These are phyloP conservation scores for Hyphantria cunea DNA, from an alignment of 1,140 invertebrate genomes.

Conservation along the genomic window DNA sequence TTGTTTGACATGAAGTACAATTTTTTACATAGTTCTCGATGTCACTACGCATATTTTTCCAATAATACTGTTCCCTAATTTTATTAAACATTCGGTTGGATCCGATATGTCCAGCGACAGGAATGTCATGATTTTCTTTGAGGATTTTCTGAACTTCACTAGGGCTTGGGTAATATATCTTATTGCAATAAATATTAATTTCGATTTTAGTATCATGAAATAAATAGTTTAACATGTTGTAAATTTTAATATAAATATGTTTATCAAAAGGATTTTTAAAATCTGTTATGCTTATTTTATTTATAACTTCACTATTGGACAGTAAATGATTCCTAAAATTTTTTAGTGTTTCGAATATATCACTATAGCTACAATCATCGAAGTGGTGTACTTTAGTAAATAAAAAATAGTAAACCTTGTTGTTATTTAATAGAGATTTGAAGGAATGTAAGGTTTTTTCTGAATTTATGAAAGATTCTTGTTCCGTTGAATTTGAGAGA, in stretches of 20 bases:
- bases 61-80: constrained; percentile 36
- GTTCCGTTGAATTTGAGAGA: background rate
- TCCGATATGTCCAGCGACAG: constrained; percentile 36
- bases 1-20: constrained; percentile 33
- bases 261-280: constrained; percentile 39
- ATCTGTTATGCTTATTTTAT: constrained; percentile 30
- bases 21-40: constrained; percentile 12
- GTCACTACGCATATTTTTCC: constrained; percentile 41
- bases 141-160: constrained; percentile 35
- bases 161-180: constrained; percentile 32
- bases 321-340: constrained; percentile 4
- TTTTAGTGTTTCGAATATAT: constrained; percentile 38
- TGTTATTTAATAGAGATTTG: background rate
- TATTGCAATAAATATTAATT: constrained; percentile 33
- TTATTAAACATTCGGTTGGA: constrained; percentile 26
- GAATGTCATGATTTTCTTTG: no score
- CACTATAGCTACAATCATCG: constrained; percentile 22
- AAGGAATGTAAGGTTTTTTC: constrained; percentile 30
- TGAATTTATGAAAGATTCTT: constrained; percentile 6
- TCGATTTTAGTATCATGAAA: no score
- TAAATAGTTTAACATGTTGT: constrained; percentile 25
- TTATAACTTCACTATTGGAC: background rate
- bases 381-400: constrained; percentile 42
- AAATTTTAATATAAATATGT: no score
- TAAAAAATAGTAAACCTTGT: constrained; percentile 34